phyloP scores from a whole-genome alignment of 2,113 vertebrate genomes.

The Albula glossodonta region DNA sequence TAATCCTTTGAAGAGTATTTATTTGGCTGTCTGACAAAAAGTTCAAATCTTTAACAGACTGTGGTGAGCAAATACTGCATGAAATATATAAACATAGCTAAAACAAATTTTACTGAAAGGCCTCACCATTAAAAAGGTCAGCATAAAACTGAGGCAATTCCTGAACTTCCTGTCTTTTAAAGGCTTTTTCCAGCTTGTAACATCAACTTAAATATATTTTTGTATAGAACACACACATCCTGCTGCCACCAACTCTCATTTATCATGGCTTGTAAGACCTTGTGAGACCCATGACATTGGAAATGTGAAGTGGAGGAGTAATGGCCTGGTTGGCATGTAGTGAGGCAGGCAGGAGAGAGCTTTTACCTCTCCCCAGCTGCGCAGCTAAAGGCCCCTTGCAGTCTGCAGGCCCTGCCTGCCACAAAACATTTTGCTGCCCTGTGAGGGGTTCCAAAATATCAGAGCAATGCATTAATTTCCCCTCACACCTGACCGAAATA shows the following conservation, averaged over 20 bases:
- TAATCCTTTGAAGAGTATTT: too few species aligned
- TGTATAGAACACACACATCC: background rate
- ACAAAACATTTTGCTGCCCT: conserved; percentile 48
- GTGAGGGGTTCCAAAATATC: conserved; percentile 58
- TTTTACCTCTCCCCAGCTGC: conserved; percentile 37
- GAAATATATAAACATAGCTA: too few species aligned
- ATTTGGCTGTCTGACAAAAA: too few species aligned
- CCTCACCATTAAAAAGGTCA: too few species aligned
- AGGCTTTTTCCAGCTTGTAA: too few species aligned
- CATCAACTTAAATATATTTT: too few species aligned
- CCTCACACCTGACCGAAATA: conserved; percentile 43
- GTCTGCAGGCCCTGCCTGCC: conserved; percentile 44
- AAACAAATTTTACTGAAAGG: too few species aligned
- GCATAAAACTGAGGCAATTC: too few species aligned
- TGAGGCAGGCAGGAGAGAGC: conserved; percentile 27
- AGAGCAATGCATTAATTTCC: conserved; percentile 53
- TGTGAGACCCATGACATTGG: background rate
- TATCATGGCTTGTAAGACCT: background rate
- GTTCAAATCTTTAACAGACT: too few species aligned
- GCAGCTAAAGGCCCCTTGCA: conserved; percentile 35
- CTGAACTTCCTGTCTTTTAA: too few species aligned
- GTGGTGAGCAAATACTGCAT: too few species aligned
- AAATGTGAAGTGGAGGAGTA: conserved; percentile 25
- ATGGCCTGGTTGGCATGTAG: conserved; percentile 31
- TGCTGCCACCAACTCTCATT: conserved; percentile 2